A percentile compares a stretch with the other conserved stretches of the same genome.
These are phyloP conservation scores for Malurus cyaneus DNA, from an alignment of 2,113 vertebrate genomes.

Conservation along the genomic window DNA sequence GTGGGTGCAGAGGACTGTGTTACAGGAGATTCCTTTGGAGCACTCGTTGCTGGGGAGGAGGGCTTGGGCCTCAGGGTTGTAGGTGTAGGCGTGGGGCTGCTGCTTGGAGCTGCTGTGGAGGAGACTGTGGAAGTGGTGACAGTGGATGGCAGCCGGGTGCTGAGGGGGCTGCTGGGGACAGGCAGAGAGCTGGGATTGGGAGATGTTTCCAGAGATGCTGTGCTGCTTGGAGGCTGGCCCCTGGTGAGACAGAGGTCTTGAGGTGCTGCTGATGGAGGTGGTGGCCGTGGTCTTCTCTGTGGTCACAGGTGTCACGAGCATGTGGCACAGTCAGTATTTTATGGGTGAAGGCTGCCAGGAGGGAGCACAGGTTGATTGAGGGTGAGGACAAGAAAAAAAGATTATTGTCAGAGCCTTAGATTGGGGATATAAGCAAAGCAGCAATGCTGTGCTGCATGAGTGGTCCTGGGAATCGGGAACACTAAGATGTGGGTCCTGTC, in stretches of 20 bases:
- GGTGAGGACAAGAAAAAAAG: no score
- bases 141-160: neutral
- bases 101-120: neutral
- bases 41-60: neutral
- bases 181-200: fast-evolving
- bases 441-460: no score
- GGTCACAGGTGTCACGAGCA: neutral
- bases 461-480: no score
- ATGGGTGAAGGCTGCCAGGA: neutral
- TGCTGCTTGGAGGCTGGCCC: neutral
- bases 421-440: no score
- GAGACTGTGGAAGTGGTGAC: no score
- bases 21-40: no score
- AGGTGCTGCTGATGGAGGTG: neutral
- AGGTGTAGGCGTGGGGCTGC: neutral
- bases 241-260: neutral
- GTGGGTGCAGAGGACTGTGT: no score
- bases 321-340: neutral
- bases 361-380: no score
- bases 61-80: neutral
- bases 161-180: neutral
- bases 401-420: no score
- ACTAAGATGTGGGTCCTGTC: no score
- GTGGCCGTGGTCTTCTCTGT: fast-evolving
- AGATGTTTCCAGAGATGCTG: neutral